phyloP scores from a whole-genome alignment of 1,140 invertebrate species.

The Armadillidium nasatum region DNA sequence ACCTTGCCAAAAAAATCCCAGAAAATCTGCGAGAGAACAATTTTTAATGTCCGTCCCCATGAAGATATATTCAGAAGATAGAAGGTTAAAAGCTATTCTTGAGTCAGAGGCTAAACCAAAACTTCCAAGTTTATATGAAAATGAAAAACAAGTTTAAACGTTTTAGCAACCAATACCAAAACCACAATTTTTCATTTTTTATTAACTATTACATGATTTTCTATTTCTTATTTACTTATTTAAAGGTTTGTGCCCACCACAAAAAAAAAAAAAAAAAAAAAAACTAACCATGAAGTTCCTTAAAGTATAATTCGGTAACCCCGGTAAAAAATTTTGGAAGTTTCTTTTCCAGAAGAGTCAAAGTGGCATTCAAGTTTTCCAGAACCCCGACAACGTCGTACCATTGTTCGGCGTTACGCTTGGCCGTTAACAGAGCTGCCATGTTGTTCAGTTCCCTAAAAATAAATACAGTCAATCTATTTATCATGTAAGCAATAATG shows the following conservation, averaged over 20 bases:
- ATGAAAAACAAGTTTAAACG: too few relatives aligned
- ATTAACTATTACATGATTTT: too few relatives aligned
- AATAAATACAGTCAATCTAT: not conserved
- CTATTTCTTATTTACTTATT: too few relatives aligned
- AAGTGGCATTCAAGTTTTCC: conserved; percentile 47
- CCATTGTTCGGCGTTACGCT: conserved; percentile 47
- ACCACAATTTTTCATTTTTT: too few relatives aligned
- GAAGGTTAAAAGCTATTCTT: not conserved
- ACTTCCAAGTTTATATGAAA: too few relatives aligned
- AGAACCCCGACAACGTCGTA: conserved; percentile 48
- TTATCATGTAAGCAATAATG: not conserved
- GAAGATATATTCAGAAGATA: not conserved
- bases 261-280: too few relatives aligned
- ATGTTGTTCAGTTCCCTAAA: conserved; percentile 46
- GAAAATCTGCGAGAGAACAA: not conserved
- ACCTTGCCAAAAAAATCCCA: not conserved
- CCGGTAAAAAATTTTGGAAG: conserved; percentile 61
- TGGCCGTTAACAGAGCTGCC: conserved; percentile 46
- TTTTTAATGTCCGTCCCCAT: not conserved
- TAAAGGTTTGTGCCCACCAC: too few relatives aligned
- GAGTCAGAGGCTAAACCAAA: too few relatives aligned
- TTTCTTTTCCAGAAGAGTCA: conserved; percentile 46
- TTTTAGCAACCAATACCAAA: too few relatives aligned
- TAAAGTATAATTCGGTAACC: conserved; percentile 54
- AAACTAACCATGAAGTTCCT: conserved; percentile 55